Percentiles rank a stretch among this genome's conserved stretches.
Conservation (phyloP, 37 sponge, comb jelly and placozoan species). For the Spongia lamella region DNA sequence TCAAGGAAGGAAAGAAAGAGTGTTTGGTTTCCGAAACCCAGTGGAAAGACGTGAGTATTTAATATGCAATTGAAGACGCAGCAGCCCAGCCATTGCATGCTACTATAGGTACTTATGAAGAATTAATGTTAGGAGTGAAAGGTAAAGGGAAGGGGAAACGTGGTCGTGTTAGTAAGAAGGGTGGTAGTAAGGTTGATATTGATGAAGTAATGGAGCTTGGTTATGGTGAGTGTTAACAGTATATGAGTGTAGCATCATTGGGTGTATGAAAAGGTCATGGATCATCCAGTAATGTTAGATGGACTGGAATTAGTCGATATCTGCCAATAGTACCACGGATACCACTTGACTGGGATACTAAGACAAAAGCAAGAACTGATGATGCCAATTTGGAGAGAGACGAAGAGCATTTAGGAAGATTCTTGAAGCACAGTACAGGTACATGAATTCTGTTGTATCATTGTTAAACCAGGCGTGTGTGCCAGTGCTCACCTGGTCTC, state of each 20-base stretch:
- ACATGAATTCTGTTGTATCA: no score
- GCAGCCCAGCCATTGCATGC: neutral
- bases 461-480: no score
- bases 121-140: slow-evolving; percentile 9
- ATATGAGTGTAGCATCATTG: no score
- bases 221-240: slow-evolving; percentile 12
- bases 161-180: slow-evolving; percentile 17
- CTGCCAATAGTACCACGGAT: no score
- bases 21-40: slow-evolving; percentile 17
- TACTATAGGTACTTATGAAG: slow-evolving; percentile 22
- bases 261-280: neutral
- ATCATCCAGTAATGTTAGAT: neutral
- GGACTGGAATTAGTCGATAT: slow-evolving; percentile 8
- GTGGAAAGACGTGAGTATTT: slow-evolving; percentile 54
- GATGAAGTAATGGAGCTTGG: neutral
- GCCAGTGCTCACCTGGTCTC: no score
- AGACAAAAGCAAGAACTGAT: no score
- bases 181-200: neutral
- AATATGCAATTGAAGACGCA: no score
- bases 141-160: slow-evolving; percentile 28
- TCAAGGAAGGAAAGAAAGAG: no score
- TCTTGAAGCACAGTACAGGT: no score
- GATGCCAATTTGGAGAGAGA: no score
- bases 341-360: no score
- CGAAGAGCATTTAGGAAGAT: no score